phyloP scores from a whole-genome alignment of 2,888 invertebrate species.

The Brenthis hecate region DNA sequence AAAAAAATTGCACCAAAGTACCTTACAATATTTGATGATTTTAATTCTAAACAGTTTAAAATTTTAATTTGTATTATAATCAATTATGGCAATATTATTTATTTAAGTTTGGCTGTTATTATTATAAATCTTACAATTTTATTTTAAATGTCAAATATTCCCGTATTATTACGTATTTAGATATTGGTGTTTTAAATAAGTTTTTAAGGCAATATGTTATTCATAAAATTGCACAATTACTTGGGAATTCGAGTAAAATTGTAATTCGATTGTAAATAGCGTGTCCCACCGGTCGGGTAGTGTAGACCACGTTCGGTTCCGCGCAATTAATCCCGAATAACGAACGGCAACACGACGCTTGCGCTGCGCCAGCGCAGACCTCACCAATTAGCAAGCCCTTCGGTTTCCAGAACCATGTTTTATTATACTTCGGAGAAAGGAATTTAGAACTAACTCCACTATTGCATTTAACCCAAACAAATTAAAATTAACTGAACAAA shows the following conservation, averaged over 20 bases:
- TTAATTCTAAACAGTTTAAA: no score
- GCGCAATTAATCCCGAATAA: constrained; percentile 78
- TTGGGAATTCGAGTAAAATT: constrained; percentile 24
- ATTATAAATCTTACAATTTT: no score
- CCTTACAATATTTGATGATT: no score
- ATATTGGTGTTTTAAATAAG: no score
- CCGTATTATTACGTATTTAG: no score
- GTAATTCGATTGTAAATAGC: constrained; percentile 37
- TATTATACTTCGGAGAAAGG: constrained; percentile 34
- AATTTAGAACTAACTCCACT: constrained; percentile 26
- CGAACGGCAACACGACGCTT: constrained; percentile 74
- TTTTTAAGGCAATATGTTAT: neutral
- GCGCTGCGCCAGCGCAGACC: constrained; percentile 54
- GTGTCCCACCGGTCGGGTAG: constrained; percentile 50
- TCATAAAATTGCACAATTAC: constrained; percentile 16
- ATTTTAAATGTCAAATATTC: no score
- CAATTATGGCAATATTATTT: no score
- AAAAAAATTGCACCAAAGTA: no score
- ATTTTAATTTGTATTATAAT: no score
- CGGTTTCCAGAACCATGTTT: constrained; percentile 34
- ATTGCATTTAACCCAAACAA: constrained; percentile 7
- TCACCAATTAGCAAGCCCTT: constrained; percentile 62
- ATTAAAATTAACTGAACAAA: constrained; percentile 6
- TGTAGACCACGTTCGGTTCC: constrained; percentile 77
- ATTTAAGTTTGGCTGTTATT: no score